Base-by-base conservation (phyloP, 2,113 vertebrate genomes). In the Vimba vimba region DNA sequence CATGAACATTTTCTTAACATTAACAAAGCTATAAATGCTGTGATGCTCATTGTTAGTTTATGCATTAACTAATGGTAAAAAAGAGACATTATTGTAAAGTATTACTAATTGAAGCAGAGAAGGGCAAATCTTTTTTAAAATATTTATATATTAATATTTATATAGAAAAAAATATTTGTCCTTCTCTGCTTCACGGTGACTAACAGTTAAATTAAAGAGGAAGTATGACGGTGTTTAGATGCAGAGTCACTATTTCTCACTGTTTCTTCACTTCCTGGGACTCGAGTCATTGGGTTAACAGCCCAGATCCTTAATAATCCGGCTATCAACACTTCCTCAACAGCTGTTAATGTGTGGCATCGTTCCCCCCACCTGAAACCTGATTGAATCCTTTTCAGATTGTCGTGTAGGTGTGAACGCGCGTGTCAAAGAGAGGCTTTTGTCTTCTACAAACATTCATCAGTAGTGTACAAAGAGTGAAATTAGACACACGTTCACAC, bases 381-480 rank as follows among this genome's bases (percentile, higher is more conserved):
- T 0, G 1, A 57, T n/a, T 64, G 23, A 27, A 60, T 45, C 57
- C 13, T 10, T 62, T 45, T 62, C 74, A 76, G 43, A 52, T 10
- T 30, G 45, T 52, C 11, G 12, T 30, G 84, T 23, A 89, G 87
- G 17, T 80, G 57, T 74, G 27, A 45, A 57, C 36, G 23, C 75
- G 55, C 13, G 4, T 21, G 33, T 60, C 10, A 62, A 36, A 79
- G 30, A 69, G 8, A n/a, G 6, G 12, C 13, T 45, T 36, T 33
- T 78, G 27, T 21, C 25, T 10, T 55, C 47, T 33, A 52, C 75
- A 77, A 55, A 77, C 27, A 0, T 4, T 33, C 23, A 25, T 27
- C 43, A 25, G 36, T 10, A 13, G 15, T 1, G 30, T 52, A 39
- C n/a, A 50, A 36, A 86, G 4, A n/a, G 23, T 45, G 33, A 36